These are phyloP conservation scores for Hippasteria phrygiana DNA, from an alignment of 53 echinoderm and acorn worm genomes.

Conservation along the genomic window DNA sequence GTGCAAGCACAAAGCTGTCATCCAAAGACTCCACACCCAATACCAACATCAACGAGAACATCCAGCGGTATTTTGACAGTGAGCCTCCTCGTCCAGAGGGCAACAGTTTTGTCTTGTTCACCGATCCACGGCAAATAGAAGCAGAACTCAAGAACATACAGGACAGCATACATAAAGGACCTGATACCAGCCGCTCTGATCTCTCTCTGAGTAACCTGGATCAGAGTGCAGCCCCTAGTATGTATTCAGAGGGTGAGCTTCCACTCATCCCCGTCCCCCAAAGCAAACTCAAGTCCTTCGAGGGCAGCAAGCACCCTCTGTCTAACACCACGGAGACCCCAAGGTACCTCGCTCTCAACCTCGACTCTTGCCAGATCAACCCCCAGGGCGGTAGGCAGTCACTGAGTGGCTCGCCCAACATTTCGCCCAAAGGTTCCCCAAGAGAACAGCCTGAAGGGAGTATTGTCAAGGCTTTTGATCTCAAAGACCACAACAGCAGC, in stretches of 20 bases:
- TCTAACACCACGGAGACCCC: constrained; percentile 66
- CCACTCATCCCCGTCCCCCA: constrained; percentile 29
- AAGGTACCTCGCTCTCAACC: constrained; percentile 32
- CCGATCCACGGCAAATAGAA: constrained; percentile 9
- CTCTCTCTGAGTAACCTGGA: not conserved
- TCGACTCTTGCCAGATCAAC: constrained; percentile 55
- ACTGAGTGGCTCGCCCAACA: constrained; percentile 8
- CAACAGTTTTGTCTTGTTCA: constrained; percentile 60
- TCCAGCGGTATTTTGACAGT: constrained; percentile 53
- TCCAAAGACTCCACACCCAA: constrained; percentile 30
- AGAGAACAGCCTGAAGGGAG: constrained; percentile 38
- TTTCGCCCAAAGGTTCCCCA: constrained; percentile 41
- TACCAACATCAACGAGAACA: constrained; percentile 20
- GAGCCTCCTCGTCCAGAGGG: constrained; percentile 13
- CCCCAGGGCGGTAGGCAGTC: constrained; percentile 16
- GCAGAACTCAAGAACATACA: constrained; percentile 1
- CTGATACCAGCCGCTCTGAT: not conserved
- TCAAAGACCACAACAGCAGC: constrained; percentile 2
- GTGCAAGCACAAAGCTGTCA: not conserved
- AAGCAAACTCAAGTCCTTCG: constrained; percentile 37
- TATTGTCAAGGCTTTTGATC: constrained; percentile 4
- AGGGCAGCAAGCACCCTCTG: constrained; percentile 64
- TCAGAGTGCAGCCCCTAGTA: not conserved
- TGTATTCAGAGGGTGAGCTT: constrained; percentile 35
- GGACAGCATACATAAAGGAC: constrained; percentile 9